Evolutionary conservation across 1,140 invertebrate species (phyloP).

Genomic region (Drosophila ambigua): DNA sequence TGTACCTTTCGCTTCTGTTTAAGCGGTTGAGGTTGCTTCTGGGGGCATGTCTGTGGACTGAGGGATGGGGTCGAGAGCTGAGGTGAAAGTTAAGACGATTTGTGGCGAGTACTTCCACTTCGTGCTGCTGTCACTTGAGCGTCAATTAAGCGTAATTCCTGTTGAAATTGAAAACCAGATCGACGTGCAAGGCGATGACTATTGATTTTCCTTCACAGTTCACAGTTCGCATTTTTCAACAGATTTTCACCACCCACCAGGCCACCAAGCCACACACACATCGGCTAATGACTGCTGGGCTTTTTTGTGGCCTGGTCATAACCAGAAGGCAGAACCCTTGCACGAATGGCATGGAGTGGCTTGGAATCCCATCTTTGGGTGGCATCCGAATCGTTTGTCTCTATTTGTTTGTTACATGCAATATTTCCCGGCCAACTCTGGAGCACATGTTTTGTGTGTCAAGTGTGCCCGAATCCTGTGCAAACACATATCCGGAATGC

Average conservation of each 20-base stretch:
- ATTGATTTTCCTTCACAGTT: constrained; percentile 41
- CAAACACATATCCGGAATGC: constrained; percentile 42
- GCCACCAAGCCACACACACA: background rate
- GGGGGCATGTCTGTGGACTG: constrained; percentile 12
- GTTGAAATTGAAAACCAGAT: constrained; percentile 58
- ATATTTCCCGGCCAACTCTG: constrained; percentile 29
- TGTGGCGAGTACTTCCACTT: constrained; percentile 51
- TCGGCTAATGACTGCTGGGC: background rate
- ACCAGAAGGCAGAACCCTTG: no score
- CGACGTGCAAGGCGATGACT: constrained; percentile 39
- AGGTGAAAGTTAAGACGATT: constrained; percentile 73
- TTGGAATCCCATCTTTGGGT: constrained; percentile 34
- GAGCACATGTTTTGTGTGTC: constrained; percentile 64
- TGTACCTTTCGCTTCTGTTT: constrained; percentile 4
- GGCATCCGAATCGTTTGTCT: constrained; percentile 35
- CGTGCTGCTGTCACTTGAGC: constrained; percentile 52
- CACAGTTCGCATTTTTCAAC: constrained; percentile 1
- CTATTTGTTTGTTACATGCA: constrained; percentile 44
- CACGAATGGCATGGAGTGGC: constrained; percentile 7
- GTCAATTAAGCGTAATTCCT: constrained; percentile 60
- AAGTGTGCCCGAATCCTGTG: constrained; percentile 57
- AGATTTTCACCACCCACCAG: constrained; percentile 15
- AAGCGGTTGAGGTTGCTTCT: constrained; percentile 2
- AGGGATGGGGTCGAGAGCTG: background rate
- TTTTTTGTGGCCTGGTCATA: no score